Conservation (phyloP, 2,888 invertebrate genomes). For the Temnothorax rugatulus region DNA sequence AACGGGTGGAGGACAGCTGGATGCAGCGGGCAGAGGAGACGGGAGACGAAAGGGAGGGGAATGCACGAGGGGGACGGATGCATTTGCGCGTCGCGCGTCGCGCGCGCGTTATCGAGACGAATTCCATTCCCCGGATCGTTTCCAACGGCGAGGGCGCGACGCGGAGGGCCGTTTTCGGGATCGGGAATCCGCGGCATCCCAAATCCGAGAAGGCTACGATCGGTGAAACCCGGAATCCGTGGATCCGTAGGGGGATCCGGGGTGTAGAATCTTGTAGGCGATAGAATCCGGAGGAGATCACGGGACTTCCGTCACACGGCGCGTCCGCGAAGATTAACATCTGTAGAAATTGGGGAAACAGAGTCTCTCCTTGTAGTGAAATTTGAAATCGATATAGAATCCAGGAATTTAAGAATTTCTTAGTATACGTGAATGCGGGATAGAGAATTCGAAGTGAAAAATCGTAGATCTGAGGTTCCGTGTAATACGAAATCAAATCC, state of each 20-base stretch:
- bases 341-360: neutral
- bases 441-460: neutral
- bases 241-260: constrained; percentile 1
- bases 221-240: constrained; percentile 31
- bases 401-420: neutral
- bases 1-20: constrained; percentile 76
- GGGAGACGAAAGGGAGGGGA: neutral
- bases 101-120: constrained; percentile 52
- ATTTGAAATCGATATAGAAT: neutral
- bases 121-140: constrained; percentile 53
- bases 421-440: neutral
- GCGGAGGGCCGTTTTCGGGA: constrained; percentile 32
- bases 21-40: constrained; percentile 60
- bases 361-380: neutral
- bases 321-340: neutral
- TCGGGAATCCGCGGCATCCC: constrained; percentile 50
- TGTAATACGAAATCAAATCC: neutral
- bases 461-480: neutral
- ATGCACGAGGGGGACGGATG: constrained; percentile 19
- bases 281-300: constrained; percentile 33
- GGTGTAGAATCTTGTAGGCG: constrained; percentile 44
- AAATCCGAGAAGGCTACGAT: constrained; percentile 33
- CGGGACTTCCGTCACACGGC: constrained; percentile 15
- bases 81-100: constrained; percentile 46
- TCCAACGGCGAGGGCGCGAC: constrained; percentile 52